These are phyloP conservation scores for Xylocampa areola DNA, from an alignment of 2,888 invertebrate genomes.

Conservation along the genomic window DNA sequence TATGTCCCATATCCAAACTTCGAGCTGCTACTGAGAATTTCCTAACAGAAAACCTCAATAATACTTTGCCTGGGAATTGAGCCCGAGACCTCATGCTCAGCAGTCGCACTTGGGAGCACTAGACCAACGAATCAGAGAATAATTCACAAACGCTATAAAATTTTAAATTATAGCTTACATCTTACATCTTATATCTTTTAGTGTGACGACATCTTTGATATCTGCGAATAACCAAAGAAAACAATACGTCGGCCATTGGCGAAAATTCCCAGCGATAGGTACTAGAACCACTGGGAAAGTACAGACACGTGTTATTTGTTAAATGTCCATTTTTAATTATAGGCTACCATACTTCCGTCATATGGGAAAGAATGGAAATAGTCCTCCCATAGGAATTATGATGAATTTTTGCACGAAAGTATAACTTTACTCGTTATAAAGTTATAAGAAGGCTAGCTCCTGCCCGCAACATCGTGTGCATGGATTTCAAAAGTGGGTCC, in stretches of 20 bases:
- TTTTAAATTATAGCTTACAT: constrained; percentile 4
- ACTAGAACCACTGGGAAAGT: constrained; percentile 55
- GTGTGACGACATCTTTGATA: constrained; percentile 9
- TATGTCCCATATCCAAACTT: too few species aligned
- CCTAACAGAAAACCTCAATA: too few species aligned
- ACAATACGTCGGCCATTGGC: constrained; percentile 60
- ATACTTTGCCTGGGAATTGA: too few species aligned
- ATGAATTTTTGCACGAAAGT: constrained; percentile 6
- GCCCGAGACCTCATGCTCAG: too few species aligned
- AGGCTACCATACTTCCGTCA: constrained; percentile 11
- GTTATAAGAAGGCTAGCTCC: too few species aligned
- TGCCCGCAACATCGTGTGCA: too few species aligned
- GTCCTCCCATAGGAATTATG: constrained; percentile 29
- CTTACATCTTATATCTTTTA: constrained; percentile 20
- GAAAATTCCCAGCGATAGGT: constrained; percentile 60
- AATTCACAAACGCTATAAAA: too few species aligned
- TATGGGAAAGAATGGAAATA: constrained; percentile 44
- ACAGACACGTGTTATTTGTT: constrained; percentile 58
- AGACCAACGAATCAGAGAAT: too few species aligned
- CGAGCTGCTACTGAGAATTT: too few species aligned
- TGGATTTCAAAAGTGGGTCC: too few species aligned
- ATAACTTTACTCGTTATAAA: constrained; percentile 14
- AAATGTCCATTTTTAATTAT: constrained; percentile 61
- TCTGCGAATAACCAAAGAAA: constrained; percentile 56
- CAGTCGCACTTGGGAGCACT: too few species aligned